Conservation (phyloP, 2,113 vertebrate species). For the Pseudonaja textilis region DNA sequence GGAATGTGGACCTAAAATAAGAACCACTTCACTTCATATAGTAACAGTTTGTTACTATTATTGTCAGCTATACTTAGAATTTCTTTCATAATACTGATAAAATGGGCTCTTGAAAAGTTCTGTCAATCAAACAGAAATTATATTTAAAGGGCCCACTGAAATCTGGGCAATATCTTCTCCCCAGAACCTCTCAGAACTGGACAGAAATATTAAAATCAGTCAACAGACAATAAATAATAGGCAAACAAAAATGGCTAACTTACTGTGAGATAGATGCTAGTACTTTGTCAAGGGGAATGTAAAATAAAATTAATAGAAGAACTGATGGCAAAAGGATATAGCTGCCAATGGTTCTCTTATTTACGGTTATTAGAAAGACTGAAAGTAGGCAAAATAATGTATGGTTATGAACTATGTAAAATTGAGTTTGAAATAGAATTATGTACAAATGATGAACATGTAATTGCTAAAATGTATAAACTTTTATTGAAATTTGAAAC, state of each 20-base stretch:
- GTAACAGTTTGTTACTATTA: neutral
- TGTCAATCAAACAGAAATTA: neutral
- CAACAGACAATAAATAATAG: neutral
- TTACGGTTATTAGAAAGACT: neutral
- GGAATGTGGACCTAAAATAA: neutral
- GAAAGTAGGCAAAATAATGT: neutral
- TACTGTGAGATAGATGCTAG: neutral
- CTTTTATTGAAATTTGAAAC: neutral
- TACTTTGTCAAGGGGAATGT: neutral
- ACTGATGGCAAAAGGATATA: neutral
- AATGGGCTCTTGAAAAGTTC: neutral
- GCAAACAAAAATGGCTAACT: neutral
- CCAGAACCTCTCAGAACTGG: neutral
- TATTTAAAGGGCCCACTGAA: neutral
- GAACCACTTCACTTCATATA: neutral
- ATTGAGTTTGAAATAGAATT: neutral
- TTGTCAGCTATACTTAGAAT: neutral
- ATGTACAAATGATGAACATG: neutral
- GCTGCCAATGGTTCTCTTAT: neutral
- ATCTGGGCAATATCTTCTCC: neutral
- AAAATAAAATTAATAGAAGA: neutral
- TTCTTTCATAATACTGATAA: neutral
- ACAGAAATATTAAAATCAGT: neutral
- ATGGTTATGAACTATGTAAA: neutral
- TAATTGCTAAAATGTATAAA: neutral